Evolutionary conservation across 2,888 invertebrate species (phyloP), one percentile per base, ranked within the genome.

Genomic region (Dinocampus coccinellae): DNA sequence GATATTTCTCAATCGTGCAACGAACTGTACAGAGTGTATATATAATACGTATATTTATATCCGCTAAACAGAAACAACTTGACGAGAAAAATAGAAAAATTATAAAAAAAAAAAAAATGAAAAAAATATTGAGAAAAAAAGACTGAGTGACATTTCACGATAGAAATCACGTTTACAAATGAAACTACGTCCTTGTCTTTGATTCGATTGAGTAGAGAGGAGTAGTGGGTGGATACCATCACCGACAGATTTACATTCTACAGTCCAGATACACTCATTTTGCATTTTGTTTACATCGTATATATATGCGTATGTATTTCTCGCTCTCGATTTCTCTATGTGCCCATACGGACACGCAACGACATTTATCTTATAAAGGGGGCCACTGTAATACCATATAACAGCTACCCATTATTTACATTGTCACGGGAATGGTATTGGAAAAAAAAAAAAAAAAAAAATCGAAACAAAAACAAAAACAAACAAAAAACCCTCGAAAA

Each of bases 161-260:
- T 72, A 72, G 58, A 57, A 65, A 71, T 73, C 62, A n/a, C 39
- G 60, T 66, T 71, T 68, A 68, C 61, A 69, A n/a, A 73, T 60
- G 36, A 73, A 70, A 73, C 67, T 68, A 16, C 16, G 67, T 72
- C 70, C 62, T 70, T 70, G 72, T 73, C 69, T 42, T 29, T 39
- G 71, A 69, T 16, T n/a, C n/a, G n/a, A n/a, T n/a, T n/a, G n/a
- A n/a, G n/a, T n/a, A n/a, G n/a, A n/a, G n/a, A n/a, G n/a, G n/a
- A n/a, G n/a, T n/a, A n/a, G n/a, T n/a, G n/a, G n/a, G 64, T 65
- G 62, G 62, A 42, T 69, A 61, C 71, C 39, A 71, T 53, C 73
- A n/a, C 58, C 53, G 42, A 36, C 53, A 47, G 42, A 69, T 62
- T 20, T 53, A 34, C 61, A 39, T 13, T 69, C 26, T 34, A n/a